A percentile compares a stretch with the other conserved stretches of the same genome.
Conservation (phyloP, 2,888 invertebrate genomes). For the Danaus chrysippus region DNA sequence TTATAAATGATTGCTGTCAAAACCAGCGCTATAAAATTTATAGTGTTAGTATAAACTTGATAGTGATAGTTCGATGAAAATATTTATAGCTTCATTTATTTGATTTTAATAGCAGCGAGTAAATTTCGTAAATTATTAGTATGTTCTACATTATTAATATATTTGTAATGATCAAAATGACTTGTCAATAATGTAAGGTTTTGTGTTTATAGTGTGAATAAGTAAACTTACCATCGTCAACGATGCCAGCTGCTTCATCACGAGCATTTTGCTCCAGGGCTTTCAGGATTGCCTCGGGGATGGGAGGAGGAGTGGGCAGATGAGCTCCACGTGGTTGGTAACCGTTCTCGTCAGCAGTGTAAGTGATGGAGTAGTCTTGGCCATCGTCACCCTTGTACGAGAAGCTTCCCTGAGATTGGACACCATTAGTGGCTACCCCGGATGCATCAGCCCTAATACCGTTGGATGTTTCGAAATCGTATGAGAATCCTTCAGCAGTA, state of each 20-base stretch:
- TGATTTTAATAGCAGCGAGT: not conserved
- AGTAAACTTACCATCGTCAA: slow-evolving; percentile 70
- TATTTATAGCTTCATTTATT: not conserved
- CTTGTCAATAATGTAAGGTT: not conserved
- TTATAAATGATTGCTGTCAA: slow-evolving; percentile 3
- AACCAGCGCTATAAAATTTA: not conserved
- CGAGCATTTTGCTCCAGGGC: slow-evolving; percentile 73
- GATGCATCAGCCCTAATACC: slow-evolving; percentile 71
- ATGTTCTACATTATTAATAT: not conserved
- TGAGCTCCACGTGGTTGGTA: slow-evolving; percentile 70
- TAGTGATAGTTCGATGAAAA: not conserved
- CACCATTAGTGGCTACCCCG: slow-evolving; percentile 70
- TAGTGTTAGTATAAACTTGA: not conserved
- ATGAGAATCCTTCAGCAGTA: slow-evolving; percentile 68
- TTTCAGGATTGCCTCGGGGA: slow-evolving; percentile 71
- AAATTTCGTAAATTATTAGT: no score
- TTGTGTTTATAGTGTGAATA: not conserved
- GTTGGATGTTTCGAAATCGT: slow-evolving; percentile 72
- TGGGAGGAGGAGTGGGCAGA: slow-evolving; percentile 71
- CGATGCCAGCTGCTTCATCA: slow-evolving; percentile 72
- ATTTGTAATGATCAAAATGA: not conserved
- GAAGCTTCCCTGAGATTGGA: slow-evolving; percentile 72
- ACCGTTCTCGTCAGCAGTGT: slow-evolving; percentile 74
- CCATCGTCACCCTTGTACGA: slow-evolving; percentile 74
- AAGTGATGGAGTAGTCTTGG: slow-evolving; percentile 71